phyloP scores from a whole-genome alignment of 2,888 invertebrate species.

The Cantharis rustica region DNA sequence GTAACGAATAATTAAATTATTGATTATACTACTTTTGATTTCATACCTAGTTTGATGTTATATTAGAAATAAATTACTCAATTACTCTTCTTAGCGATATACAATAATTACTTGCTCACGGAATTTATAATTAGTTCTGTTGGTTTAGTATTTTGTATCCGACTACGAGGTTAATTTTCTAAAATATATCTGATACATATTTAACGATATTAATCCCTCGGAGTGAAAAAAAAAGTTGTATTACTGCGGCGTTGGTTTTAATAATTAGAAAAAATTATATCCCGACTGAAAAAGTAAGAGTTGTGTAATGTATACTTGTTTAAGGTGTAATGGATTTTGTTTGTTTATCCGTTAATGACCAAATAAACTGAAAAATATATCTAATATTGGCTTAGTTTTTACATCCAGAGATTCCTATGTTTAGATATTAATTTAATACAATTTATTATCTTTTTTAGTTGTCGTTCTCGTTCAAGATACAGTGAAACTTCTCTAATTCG shows the following conservation, averaged over 20 bases:
- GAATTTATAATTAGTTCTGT: background rate
- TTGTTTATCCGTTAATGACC: background rate
- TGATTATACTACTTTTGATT: constrained; percentile 1
- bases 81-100: background rate
- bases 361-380: too few species aligned
- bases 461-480: too few species aligned
- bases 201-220: background rate
- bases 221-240: background rate
- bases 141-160: background rate
- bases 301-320: background rate
- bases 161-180: background rate
- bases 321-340: background rate
- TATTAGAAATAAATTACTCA: background rate
- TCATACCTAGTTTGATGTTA: background rate
- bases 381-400: too few species aligned
- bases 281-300: background rate
- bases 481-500: too few species aligned
- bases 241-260: background rate
- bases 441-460: too few species aligned
- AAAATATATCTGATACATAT: background rate
- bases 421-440: too few species aligned
- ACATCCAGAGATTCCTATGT: too few species aligned
- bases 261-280: background rate
- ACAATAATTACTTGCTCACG: background rate
- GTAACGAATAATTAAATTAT: constrained; percentile 2